Base-by-base conservation (phyloP, 2,888 invertebrate genomes). In the Mechanitis mazaeus region DNA sequence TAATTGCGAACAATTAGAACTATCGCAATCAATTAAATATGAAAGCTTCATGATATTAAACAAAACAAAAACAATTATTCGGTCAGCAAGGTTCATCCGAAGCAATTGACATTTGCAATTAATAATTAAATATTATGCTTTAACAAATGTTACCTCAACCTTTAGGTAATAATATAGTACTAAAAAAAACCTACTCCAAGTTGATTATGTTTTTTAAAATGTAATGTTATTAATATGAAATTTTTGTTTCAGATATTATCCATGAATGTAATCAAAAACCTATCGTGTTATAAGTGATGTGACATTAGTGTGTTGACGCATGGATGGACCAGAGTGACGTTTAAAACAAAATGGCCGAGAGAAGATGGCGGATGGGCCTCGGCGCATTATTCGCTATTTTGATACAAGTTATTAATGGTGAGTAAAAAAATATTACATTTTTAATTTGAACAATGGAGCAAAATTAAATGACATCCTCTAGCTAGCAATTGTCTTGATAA, bases 271-370 rank as follows among this genome's bases (percentile, higher is more conserved):
- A 11, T 56, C 56, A n/a, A 56, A 54, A 33, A 4, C 28, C 42
- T 42, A 42, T 42, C 6, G 56, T 33, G 54, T 42, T 33, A 57
- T 45, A 58, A 64, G 65, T 65, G 62, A 71, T 72, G 72, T 75
- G 64, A 74, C 56, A 68, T 73, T 71, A 70, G 70, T 58, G 60
- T 56, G 45, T 53, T 33, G 45, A 33, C 66, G 69, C 67, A 68
- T 67, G 71, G 62, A 72, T 73, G 76, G 65, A 72, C 71, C 59
- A 59, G 47, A 70, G 72, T 71, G 74, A 71, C 65, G 69, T 65
- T 64, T 46, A 42, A 74, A 69, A 75, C 80, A 86, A 87, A 67
- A 89, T 88, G 88, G 84, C 84, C 73, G 81, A 76, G 75, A 70
- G 71, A 67, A 79, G 78, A 79, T 87, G 89, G 89, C 85, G 87